These are phyloP conservation scores for Oriolus oriolus DNA, from an alignment of 2,113 vertebrate genomes.

Conservation along the genomic window DNA sequence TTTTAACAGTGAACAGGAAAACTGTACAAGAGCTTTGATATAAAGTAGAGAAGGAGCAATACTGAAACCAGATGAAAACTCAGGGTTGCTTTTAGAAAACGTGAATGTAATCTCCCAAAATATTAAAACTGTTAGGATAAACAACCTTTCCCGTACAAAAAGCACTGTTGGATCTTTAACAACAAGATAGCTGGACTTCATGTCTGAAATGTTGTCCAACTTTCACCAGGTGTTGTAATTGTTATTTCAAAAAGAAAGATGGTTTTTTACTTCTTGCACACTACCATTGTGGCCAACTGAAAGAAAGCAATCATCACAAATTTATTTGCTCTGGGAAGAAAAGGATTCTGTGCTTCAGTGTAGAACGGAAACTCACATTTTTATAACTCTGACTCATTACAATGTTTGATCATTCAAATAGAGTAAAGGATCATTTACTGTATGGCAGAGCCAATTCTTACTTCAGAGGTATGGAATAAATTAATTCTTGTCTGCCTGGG, in stretches of 20 bases:
- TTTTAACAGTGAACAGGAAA: background rate
- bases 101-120: background rate
- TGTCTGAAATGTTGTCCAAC: background rate
- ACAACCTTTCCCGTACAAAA: background rate
- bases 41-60: background rate
- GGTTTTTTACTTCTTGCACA: background rate
- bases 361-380: background rate
- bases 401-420: background rate
- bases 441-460: background rate
- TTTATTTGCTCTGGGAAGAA: background rate
- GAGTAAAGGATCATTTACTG: background rate
- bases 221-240: background rate
- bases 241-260: background rate
- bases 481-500: background rate
- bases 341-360: background rate
- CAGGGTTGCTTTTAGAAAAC: background rate
- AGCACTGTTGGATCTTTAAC: background rate
- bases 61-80: constrained; percentile 2
- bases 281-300: background rate
- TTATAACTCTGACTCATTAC: background rate
- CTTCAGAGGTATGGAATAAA: background rate
- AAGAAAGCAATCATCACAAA: background rate
- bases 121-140: background rate
- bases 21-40: background rate
- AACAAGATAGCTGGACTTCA: background rate